Evolutionary conservation across 2,888 invertebrate species (phyloP).

Genomic region (Cylloceria caligata): DNA sequence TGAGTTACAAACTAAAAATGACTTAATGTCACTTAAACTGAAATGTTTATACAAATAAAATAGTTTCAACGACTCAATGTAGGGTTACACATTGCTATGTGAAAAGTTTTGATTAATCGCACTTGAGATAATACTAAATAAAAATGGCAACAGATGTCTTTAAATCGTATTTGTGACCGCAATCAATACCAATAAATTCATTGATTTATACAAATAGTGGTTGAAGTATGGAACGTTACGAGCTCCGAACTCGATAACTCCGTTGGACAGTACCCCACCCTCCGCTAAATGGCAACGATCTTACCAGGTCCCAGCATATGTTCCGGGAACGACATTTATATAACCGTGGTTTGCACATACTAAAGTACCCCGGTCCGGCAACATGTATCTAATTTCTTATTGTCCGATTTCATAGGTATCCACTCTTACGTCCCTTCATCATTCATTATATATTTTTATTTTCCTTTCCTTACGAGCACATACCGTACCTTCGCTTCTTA

Average conservation of each 20-base stretch:
- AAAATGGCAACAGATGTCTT: neutral
- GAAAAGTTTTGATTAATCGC: no score
- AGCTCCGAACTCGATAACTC: conserved; percentile 45
- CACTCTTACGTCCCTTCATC: conserved; percentile 64
- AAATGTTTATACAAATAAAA: neutral
- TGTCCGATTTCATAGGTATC: conserved; percentile 75
- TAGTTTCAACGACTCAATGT: no score
- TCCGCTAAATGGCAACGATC: conserved; percentile 33
- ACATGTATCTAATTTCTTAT: conserved; percentile 80
- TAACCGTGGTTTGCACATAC: conserved; percentile 72
- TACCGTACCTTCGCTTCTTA: conserved; percentile 18
- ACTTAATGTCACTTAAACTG: no score
- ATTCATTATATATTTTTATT: conserved; percentile 60
- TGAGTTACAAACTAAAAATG: no score
- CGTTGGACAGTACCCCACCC: conserved; percentile 36
- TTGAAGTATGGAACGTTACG: conserved; percentile 44
- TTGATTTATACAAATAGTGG: neutral
- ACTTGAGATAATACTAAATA: neutral
- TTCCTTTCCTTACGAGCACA: conserved; percentile 45
- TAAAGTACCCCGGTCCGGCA: conserved; percentile 71
- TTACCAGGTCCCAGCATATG: neutral
- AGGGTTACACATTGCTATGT: no score
- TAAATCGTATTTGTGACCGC: neutral
- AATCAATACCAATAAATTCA: neutral
- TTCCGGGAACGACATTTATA: neutral